Evolutionary conservation across 1,140 invertebrate genomes (phyloP), one percentile per base, ranked within the genome.

Genomic region (Bombyx mandarina): DNA sequence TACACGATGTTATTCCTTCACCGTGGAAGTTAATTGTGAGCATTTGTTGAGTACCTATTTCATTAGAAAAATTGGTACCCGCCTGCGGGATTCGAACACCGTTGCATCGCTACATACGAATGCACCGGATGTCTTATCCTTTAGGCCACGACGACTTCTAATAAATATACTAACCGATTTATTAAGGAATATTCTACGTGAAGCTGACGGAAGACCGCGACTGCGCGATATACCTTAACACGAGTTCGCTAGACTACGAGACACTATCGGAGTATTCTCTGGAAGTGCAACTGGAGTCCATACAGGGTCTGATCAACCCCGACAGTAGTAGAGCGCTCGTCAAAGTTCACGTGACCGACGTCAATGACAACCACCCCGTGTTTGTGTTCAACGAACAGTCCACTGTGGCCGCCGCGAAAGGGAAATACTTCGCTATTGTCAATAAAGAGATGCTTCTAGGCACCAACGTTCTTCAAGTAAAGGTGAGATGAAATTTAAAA

Each of bases 361-460:
- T 95, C 1, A 98, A 98, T 72, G 96, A 98, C 72, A 97, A 97
- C 75, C 88, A 89, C 3, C 96, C 96, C 0, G 89, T 91, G 59
- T 98, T 97, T 76, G 79, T 95, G 1, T 94, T 93, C 60, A 91
- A 93, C 0, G 89, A 91, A 1, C 82, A 86, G 56, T 81, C 80
- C 0, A 79, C 75, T 7, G 81, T 88, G n/a, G 66, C 64, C 9
- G 72, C 57, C 0, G 85, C 82, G 8, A 83, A 77, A 52, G 86
- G 77, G 55, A 88, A 88, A 57, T 88, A 88, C 57, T 88, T 78
- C 57, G 87, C 84, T 4, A 94, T 95, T 0, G 90, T 96, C 8
- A 90, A 93, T 0, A 89, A 90, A 22, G 90, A 92, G 62, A 91
- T 91, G 57, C 90, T 94, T 58, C 89, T 96, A 48, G 91, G 91